Base-by-base conservation (phyloP, 2,888 invertebrate genomes). In the Drosophila leonis region DNA sequence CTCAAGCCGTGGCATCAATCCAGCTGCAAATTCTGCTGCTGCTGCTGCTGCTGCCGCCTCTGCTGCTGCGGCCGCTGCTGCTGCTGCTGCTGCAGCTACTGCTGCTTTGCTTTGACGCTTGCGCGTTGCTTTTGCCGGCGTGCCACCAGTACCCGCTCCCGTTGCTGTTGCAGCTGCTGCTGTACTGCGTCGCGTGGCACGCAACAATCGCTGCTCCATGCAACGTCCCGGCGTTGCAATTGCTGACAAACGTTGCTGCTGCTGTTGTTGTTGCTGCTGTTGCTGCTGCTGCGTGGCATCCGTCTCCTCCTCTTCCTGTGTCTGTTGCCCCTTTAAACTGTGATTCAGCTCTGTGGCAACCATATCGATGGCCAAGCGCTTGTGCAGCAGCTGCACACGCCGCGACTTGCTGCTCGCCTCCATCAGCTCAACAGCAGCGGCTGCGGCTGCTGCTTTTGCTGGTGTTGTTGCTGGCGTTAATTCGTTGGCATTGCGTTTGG, bases 361-460 rank as follows among this genome's bases (percentile, higher is more conserved):
- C 90, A 92, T 91, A 59, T 92, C 92, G 51, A 92, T 92, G 51
- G 92, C 92, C 67, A 92, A 65, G 0, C 92, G 90, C 68, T 92
- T 92, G 42, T 91, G 88, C 54, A 92, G 52, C 39, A 92, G 62
- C 49, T 91, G 92, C 12, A 92, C 92, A n/a, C 92, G 91, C 4
- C 92, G 83, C 8, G 92, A 88, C 49, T 92, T 92, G 92, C 0
- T 42, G 18, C 33, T 54, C 18, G 67, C 63, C 35, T 54, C 75
- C 18, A 41, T 33, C 12, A 54, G n/a, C 13, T 48, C 33, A 13
- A 31, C 13, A 29, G 37, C 9, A 13, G 42, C 15, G 39, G 37
- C 18, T n/a, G 55, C 29, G 55, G 54, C 33, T 42, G 55, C 20
- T 24, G 68, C n/a, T 15, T 42, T 41, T 9, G 44, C n/a, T 7